Evolutionary conservation across 1,140 invertebrate genomes (phyloP), one percentile per base, ranked within the genome.

Genomic region (Oscheius sp.): DNA sequence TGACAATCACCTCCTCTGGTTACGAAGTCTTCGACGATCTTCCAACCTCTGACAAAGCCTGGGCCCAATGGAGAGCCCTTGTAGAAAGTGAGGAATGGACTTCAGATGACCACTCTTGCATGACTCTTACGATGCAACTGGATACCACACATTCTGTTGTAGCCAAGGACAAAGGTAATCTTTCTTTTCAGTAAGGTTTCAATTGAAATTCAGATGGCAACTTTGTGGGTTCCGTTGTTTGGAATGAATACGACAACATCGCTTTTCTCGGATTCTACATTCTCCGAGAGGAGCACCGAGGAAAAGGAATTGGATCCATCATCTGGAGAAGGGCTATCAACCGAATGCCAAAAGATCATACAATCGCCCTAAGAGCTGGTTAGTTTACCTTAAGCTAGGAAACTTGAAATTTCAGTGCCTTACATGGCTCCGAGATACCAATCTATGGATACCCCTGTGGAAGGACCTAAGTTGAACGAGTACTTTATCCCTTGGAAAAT

Each of bases 201-300:
- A n/a, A n/a, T n/a, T n/a, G n/a, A 55, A 26, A 13, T 66, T 66
- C 42, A 46, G 68, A 64, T 3, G 31, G 59, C n/a, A 63, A 62
- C 13, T 38, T 46, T 18, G 29, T 71, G 4, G 68, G 59, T n/a
- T 38, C 18, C 26, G 68, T 71, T 32, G 62, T 71, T 23, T 71
- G 68, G 68, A 71, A 71, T 55, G 68, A 71, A 35, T 71, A 63
- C 32, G 59, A 62, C 38, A 45, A 49, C 20, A 34, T 71, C 20
- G 64, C 63, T 3, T 71, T 35, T 23, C 29, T 71, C 10, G 68
- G 68, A 42, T 71, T 71, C 45, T 71, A 63, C 28, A 4, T 63
- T 1, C 26, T 62, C 13, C 18, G 23, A 7, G 26, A 20, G 4
- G 42, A 62, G 46, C 36, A 45, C 7, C 35, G 68, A 4, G 68